A percentile compares a stretch with the other conserved stretches of the same genome.
Conservation (phyloP, 1,140 invertebrate genomes). For the Solenopsis invicta region DNA sequence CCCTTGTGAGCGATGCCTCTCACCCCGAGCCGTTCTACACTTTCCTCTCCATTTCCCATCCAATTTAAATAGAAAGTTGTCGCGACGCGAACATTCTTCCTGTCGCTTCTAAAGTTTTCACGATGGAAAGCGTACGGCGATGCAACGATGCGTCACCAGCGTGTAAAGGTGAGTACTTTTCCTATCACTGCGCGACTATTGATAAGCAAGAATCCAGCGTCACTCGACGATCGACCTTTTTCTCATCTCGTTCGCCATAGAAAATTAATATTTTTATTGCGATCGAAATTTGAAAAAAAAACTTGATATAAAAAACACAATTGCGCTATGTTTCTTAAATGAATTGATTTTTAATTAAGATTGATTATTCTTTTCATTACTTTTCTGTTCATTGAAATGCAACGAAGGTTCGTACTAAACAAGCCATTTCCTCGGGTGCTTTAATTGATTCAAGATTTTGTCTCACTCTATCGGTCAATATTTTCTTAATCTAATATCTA, state of each 20-base stretch:
- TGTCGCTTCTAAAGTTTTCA: slow-evolving; percentile 56
- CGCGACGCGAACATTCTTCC: slow-evolving; percentile 57
- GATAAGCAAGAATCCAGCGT: background rate
- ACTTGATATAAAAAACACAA: background rate
- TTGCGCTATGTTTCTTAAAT: background rate
- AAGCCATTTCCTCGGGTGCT: background rate
- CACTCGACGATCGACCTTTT: slow-evolving; percentile 14
- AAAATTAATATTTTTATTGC: background rate
- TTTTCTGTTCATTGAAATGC: background rate
- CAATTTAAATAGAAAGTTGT: slow-evolving; percentile 66
- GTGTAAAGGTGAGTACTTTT: background rate
- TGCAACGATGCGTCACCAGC: background rate
- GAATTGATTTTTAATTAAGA: background rate
- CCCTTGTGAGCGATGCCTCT: slow-evolving; percentile 61
- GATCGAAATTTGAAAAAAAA: background rate
- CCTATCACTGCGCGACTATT: background rate
- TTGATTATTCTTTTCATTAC: background rate
- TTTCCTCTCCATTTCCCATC: slow-evolving; percentile 60
- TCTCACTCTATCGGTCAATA: background rate
- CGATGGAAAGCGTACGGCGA: slow-evolving; percentile 23
- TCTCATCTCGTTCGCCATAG: background rate
- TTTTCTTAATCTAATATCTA: slow-evolving; percentile 29
- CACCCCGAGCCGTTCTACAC: background rate
- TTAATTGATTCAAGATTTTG: background rate
- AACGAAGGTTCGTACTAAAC: background rate